Evolutionary conservation across 2,888 invertebrate genomes (phyloP).

Genomic region (Microplitis manilae): DNA sequence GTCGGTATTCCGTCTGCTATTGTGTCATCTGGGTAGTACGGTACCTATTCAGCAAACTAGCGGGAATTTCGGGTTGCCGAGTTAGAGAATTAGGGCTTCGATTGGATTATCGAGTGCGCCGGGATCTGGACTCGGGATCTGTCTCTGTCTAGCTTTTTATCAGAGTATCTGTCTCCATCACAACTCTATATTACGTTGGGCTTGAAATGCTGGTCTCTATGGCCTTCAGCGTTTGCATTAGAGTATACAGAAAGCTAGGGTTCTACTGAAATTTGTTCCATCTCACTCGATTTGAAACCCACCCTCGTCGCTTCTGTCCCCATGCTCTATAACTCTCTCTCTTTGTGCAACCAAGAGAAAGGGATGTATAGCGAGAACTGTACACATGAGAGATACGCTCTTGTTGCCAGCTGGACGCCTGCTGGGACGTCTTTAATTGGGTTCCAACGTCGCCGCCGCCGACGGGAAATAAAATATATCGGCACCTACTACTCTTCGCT

Average conservation of each 20-base stretch:
- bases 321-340: conserved; percentile 43
- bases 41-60: conserved; percentile 69
- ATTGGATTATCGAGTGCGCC: conserved; percentile 69
- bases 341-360: conserved; percentile 38
- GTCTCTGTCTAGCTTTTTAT: conserved; percentile 17
- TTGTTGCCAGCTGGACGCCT: conserved; percentile 53
- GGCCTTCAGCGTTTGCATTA: conserved; percentile 59
- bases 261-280: conserved; percentile 28
- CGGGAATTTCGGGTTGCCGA: conserved; percentile 69
- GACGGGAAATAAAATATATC: conserved; percentile 65
- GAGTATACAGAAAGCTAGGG: conserved; percentile 18
- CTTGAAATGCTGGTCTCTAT: conserved; percentile 55
- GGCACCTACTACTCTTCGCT: conserved; percentile 40
- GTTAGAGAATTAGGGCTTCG: conserved; percentile 70
- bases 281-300: conserved; percentile 26
- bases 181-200: conserved; percentile 18
- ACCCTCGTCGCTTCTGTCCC: not conserved
- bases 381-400: conserved; percentile 43
- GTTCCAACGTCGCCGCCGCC: conserved; percentile 62
- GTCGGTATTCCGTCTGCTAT: conserved; percentile 62
- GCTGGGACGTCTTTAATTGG: conserved; percentile 71
- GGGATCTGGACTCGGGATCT: conserved; percentile 44
- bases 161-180: conserved; percentile 41
- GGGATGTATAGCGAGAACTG: not conserved
- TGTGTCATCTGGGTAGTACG: conserved; percentile 60